Evolutionary conservation across 2,113 vertebrate genomes (phyloP).

Genomic region (Sander lucioperca): DNA sequence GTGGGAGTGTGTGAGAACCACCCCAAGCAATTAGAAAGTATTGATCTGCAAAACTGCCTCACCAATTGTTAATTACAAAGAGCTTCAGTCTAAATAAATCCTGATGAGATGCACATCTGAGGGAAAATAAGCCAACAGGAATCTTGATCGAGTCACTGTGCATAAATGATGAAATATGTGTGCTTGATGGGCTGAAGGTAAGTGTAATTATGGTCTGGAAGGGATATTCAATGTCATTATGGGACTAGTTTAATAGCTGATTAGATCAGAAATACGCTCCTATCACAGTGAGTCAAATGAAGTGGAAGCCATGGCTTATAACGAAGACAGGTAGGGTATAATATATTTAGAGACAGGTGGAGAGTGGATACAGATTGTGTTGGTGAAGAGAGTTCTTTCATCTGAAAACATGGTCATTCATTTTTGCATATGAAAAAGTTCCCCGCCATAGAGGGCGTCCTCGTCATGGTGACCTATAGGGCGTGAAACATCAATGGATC

Average conservation of each 20-base stretch:
- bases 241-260: conserved; percentile 57
- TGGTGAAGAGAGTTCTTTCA: conserved; percentile 44
- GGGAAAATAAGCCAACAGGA: conserved; percentile 12
- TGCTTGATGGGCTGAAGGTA: conserved; percentile 39
- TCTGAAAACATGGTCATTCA: conserved; percentile 46
- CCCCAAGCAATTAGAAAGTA: conserved; percentile 56
- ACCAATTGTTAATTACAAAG: conserved; percentile 58
- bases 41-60: conserved; percentile 61
- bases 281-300: conserved; percentile 31
- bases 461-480: conserved; percentile 63
- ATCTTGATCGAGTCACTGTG: conserved; percentile 45
- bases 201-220: conserved; percentile 63
- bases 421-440: conserved; percentile 69
- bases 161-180: conserved; percentile 57
- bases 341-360: conserved; percentile 23
- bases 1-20: conserved; percentile 1
- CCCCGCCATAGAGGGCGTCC: conserved; percentile 21
- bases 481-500: conserved; percentile 73
- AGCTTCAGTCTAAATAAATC: conserved; percentile 57
- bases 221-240: conserved; percentile 48
- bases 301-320: conserved; percentile 12
- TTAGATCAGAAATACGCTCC: conserved; percentile 51
- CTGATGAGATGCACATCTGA: conserved; percentile 62
- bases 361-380: conserved; percentile 24
- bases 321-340: conserved; percentile 32